These are phyloP conservation scores for Podarcis cretensis DNA, from an alignment of 2,113 vertebrate species.

Conservation along the genomic window DNA sequence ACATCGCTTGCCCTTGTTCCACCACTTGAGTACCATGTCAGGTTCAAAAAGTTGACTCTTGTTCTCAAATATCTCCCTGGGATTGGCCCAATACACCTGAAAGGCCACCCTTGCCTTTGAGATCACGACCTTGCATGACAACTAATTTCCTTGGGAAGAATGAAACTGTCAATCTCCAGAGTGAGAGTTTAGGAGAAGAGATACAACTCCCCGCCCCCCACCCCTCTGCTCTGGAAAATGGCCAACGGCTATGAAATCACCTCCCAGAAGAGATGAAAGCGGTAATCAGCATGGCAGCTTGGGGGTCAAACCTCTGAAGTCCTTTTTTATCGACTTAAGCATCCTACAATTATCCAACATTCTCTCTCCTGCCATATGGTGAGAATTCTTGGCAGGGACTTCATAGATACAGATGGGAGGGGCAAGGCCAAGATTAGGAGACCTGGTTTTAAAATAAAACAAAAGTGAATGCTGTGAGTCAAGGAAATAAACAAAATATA, in stretches of 20 bases:
- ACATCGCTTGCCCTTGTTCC: background rate
- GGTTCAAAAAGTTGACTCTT: slow-evolving; percentile 1
- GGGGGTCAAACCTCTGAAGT: background rate
- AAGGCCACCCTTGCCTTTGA: background rate
- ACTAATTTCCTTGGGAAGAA: slow-evolving; percentile 29
- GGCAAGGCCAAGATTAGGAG: background rate
- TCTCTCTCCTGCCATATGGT: background rate
- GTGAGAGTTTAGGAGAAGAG: background rate
- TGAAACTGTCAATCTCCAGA: slow-evolving; percentile 18
- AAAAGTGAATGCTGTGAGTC: background rate
- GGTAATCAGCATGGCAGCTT: background rate
- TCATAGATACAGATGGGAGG: background rate
- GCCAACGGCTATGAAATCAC: background rate
- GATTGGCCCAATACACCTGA: background rate
- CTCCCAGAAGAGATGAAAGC: slow-evolving; percentile 11
- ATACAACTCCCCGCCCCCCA: background rate
- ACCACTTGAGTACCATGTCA: background rate
- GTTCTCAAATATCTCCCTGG: background rate
- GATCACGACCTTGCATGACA: background rate
- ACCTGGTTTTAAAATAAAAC: background rate
- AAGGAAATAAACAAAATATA: background rate
- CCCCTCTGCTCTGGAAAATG: background rate
- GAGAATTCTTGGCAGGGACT: background rate
- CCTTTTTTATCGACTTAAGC: background rate
- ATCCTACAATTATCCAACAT: background rate